These are phyloP conservation scores for Elachura formosa DNA, from an alignment of 2,113 vertebrate genomes.

Conservation along the genomic window DNA sequence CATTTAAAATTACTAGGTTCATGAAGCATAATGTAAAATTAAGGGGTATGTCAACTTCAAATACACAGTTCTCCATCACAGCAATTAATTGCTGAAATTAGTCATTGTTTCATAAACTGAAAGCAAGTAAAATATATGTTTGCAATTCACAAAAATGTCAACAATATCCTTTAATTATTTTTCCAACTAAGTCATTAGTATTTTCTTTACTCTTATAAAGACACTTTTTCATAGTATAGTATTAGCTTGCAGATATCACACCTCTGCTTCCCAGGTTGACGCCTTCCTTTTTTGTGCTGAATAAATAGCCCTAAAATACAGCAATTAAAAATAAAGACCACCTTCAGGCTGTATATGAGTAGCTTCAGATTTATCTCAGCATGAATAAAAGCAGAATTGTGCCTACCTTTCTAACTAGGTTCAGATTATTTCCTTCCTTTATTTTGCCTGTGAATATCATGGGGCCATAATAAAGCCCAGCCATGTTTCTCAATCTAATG, in stretches of 20 bases:
- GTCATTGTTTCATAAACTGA: conserved; percentile 60
- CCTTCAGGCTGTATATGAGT: not conserved
- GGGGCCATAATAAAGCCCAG: not conserved
- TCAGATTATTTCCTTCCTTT: not conserved
- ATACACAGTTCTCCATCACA: conserved; percentile 27
- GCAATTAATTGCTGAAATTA: conserved; percentile 49
- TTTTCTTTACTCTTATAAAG: conserved; percentile 19
- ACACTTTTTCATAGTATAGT: not conserved
- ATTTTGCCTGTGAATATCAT: not conserved
- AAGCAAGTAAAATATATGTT: conserved; percentile 48
- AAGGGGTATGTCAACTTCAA: conserved; percentile 39
- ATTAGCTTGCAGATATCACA: conserved; percentile 49
- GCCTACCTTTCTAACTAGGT: not conserved
- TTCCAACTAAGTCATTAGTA: conserved; percentile 41
- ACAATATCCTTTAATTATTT: conserved; percentile 53
- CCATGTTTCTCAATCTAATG: not conserved
- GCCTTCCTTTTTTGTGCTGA: not conserved
- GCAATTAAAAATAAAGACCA: conserved; percentile 46
- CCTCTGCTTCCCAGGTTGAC: conserved; percentile 13
- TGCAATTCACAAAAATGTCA: conserved; percentile 39
- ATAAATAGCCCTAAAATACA: conserved; percentile 20
- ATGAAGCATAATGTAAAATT: conserved; percentile 49
- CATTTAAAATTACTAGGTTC: conserved; percentile 49
- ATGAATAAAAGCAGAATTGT: not conserved
- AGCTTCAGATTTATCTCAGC: not conserved